Base-by-base conservation (phyloP, 2,888 invertebrate genomes). In the Phyto melanocephala region DNA sequence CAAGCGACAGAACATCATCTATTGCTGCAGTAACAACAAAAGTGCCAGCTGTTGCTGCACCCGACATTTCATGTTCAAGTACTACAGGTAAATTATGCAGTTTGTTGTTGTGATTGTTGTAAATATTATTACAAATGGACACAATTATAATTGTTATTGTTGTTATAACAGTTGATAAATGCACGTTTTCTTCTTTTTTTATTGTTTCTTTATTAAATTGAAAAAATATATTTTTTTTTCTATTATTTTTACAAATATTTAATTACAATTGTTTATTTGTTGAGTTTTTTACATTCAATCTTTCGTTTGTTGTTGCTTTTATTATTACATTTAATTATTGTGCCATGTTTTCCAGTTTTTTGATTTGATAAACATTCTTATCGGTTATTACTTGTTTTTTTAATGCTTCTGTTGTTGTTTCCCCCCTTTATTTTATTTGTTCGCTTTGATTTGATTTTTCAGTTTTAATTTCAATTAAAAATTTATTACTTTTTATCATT, bases 211-310 rank as follows among this genome's bases (percentile, higher is more conserved):
- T 72, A 58, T 15, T 24, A n/a, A 28, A 28, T 28, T 28, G 6
- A 28, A 28, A 3, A 28, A 28, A 28, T n/a, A 42, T 58, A 28
- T 47, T 37, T n/a, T 58, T 35, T 65, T 70, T 58, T 65, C 24
- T 60, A 20, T 58, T 33, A 35, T 47, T 71, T 71, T 65, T 42
- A 60, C 50, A 72, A 63, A 22, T 52, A 65, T 52, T 80, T 80
- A 77, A 52, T 80, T 76, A 77, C 42, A 77, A 77, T 50, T 76
- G 50, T 80, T 35, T 70, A 40, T 65, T 71, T 77, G 52, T 54
- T 77, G 28, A 20, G 37, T 62, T 20, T 58, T 24, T 47, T 22
- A 6, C 20, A 7, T 37, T 37, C 17, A 67, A 17, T n/a, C 28
- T 7, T 67, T 50, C 10, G 22, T 8, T 50, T 17, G 28, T 40